Conservation (phyloP, 1,140 invertebrate species). For the Aleiodes sp. region DNA sequence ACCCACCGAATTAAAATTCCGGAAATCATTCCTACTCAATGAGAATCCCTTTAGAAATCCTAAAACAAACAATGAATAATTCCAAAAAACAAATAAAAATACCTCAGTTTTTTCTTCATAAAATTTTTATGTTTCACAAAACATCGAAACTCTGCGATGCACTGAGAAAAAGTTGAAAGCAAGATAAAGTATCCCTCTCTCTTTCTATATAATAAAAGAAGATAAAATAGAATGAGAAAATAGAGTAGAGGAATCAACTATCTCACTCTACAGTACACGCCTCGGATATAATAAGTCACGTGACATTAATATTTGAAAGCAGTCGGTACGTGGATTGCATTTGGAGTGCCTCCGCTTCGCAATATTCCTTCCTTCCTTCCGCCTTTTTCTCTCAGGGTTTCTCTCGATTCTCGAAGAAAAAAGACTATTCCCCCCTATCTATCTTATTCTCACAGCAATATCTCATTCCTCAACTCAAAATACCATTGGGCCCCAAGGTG, state of each 20-base stretch:
- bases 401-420: constrained; percentile 26
- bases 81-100: neutral
- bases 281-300: constrained; percentile 67
- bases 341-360: constrained; percentile 51
- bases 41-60: too few species aligned
- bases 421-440: constrained; percentile 13
- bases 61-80: too few species aligned
- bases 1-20: too few species aligned
- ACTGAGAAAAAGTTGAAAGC: constrained; percentile 6
- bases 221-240: neutral
- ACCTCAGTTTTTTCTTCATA: neutral
- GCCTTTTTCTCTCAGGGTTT: constrained; percentile 25
- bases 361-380: constrained; percentile 50
- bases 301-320: constrained; percentile 68
- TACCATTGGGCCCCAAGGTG: neutral
- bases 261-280: constrained; percentile 59
- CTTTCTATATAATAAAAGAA: constrained; percentile 14
- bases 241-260: constrained; percentile 38
- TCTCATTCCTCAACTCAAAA: constrained; percentile 14
- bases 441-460: constrained; percentile 20
- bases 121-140: neutral
- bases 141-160: constrained; percentile 1
- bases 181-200: constrained; percentile 14
- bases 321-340: constrained; percentile 67
- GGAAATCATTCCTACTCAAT: too few species aligned